Percentiles rank a stretch among this genome's conserved stretches.
These are phyloP conservation scores for Helicoverpa zea DNA, from an alignment of 1,140 invertebrate species.

Conservation along the genomic window DNA sequence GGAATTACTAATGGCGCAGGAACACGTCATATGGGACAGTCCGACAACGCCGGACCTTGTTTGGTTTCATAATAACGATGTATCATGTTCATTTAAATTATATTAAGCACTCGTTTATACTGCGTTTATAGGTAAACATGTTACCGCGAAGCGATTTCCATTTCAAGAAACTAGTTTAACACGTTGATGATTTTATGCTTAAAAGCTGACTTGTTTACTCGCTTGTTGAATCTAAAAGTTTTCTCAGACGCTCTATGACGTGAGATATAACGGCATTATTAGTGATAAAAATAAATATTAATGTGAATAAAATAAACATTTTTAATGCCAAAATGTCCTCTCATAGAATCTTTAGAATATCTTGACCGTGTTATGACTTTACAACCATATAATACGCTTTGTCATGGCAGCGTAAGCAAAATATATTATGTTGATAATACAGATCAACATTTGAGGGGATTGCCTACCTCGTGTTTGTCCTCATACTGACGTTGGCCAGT, in stretches of 20 bases:
- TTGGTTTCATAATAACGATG: constrained; percentile 10
- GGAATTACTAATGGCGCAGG: constrained; percentile 19
- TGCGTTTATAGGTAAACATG: constrained; percentile 7
- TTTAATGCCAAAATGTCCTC: background rate
- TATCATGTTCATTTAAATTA: constrained; percentile 30
- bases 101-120: constrained; percentile 29
- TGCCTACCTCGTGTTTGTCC: too few species aligned
- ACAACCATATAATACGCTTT: too few species aligned
- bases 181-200: background rate
- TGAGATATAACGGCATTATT: background rate
- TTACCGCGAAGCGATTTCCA: background rate
- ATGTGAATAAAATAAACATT: background rate
- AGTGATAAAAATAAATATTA: constrained; percentile 10
- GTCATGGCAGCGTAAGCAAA: too few species aligned
- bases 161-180: background rate
- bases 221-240: background rate
- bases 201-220: constrained; percentile 1
- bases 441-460: too few species aligned
- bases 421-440: too few species aligned
- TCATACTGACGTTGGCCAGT: too few species aligned
- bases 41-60: background rate
- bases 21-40: constrained; percentile 41
- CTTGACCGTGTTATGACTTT: too few species aligned
- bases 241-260: background rate
- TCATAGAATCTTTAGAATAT: background rate